These are phyloP conservation scores for Ditylenchus dipsaci DNA, from an alignment of 1,140 invertebrate species.

Conservation along the genomic window DNA sequence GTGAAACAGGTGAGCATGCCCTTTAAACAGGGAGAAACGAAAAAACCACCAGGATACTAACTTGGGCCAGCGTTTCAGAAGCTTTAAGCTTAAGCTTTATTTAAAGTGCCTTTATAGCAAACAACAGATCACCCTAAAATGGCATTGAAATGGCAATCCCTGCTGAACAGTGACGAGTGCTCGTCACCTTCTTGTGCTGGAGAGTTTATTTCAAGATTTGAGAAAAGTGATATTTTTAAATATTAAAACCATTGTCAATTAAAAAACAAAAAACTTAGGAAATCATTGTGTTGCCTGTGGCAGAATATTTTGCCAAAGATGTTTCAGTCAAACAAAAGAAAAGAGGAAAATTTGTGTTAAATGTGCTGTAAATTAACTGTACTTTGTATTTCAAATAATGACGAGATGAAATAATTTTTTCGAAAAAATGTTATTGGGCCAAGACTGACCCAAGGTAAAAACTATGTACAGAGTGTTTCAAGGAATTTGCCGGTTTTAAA, in stretches of 20 bases:
- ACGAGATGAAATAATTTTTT: too few species aligned
- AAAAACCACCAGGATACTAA: conserved; percentile 17
- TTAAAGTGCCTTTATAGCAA: neutral
- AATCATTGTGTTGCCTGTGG: conserved; percentile 37
- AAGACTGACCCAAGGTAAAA: too few species aligned
- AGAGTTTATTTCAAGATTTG: conserved; percentile 42
- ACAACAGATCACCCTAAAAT: neutral
- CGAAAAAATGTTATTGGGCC: too few species aligned
- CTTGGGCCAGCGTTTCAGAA: conserved; percentile 11
- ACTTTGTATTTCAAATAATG: too few species aligned
- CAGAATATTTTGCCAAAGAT: conserved; percentile 34
- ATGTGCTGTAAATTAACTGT: neutral
- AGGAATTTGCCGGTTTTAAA: too few species aligned
- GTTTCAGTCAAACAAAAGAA: conserved; percentile 20
- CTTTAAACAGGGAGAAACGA: too few species aligned
- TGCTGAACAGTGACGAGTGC: conserved; percentile 42
- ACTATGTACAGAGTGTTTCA: too few species aligned
- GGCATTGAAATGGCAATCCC: conserved; percentile 36
- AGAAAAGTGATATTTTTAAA: too few species aligned
- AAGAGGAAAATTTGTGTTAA: neutral
- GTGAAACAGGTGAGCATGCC: too few species aligned
- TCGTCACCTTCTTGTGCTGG: conserved; percentile 32
- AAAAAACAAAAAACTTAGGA: too few species aligned
- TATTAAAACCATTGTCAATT: too few species aligned
- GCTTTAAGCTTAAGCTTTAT: too few species aligned